Conservation (phyloP, 2,113 vertebrate genomes). For the Larimichthys crocea region DNA sequence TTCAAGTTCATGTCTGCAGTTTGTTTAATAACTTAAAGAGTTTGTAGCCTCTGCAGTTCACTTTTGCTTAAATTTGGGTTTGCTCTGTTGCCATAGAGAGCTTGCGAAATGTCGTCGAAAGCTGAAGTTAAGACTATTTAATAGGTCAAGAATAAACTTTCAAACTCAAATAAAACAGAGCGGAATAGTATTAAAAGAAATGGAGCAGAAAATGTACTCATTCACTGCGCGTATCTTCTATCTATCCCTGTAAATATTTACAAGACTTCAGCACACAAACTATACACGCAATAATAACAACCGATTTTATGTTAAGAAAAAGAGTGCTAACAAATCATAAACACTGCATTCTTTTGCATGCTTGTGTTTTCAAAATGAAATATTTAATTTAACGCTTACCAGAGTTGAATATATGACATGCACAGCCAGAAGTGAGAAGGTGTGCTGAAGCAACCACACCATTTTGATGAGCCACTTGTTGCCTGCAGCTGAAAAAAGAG, state of each 20-base stretch:
- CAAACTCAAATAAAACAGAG: not conserved
- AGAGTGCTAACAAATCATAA: not conserved
- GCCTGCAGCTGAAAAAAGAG: slow-evolving; percentile 42
- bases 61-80: not conserved
- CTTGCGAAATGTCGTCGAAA: not conserved
- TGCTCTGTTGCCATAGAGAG: not conserved
- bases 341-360: not conserved
- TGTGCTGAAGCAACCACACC: slow-evolving; percentile 58
- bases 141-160: not conserved
- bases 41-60: not conserved
- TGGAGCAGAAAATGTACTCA: not conserved
- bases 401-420: slow-evolving; percentile 68
- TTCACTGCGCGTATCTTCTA: not conserved
- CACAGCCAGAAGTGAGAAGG: slow-evolving; percentile 56
- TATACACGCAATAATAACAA: not conserved
- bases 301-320: not conserved
- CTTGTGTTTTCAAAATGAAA: not conserved
- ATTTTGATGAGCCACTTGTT: slow-evolving; percentile 64
- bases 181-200: not conserved
- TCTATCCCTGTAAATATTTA: not conserved
- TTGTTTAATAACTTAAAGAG: not conserved
- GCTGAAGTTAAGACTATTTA: not conserved
- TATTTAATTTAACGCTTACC: slow-evolving; percentile 64
- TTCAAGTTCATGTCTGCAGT: slow-evolving; percentile 5
- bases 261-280: not conserved